Conservation (phyloP, 2,113 vertebrate genomes). For the Seriola rivoliana region DNA sequence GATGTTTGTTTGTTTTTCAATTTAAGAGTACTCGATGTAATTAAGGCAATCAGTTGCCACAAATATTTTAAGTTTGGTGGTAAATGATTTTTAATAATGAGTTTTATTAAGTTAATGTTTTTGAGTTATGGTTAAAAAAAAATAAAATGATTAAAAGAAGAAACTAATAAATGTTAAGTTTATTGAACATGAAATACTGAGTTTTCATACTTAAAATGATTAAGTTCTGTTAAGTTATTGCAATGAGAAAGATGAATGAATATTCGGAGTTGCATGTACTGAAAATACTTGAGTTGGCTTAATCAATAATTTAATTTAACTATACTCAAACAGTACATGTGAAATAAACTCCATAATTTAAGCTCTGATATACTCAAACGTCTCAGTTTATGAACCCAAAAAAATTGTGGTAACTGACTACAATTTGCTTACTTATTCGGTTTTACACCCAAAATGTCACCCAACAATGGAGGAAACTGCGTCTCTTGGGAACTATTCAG, state of each 20-base stretch:
- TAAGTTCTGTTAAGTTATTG: too few species aligned
- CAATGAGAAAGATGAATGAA: background rate
- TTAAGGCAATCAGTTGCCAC: background rate
- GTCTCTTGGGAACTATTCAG: constrained; percentile 10
- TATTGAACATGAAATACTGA: background rate
- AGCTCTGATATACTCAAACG: background rate
- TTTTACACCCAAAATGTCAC: background rate
- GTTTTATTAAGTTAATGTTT: background rate
- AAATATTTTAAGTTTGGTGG: background rate
- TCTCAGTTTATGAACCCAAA: background rate
- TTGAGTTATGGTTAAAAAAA: background rate
- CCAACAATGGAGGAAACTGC: background rate
- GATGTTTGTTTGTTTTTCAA: too few species aligned
- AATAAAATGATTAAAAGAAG: background rate
- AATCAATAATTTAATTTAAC: background rate
- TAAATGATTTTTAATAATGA: background rate
- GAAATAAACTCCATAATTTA: background rate
- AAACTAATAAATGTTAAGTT: background rate
- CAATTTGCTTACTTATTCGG: background rate
- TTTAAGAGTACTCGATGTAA: too few species aligned
- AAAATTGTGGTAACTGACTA: background rate
- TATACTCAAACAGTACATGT: background rate
- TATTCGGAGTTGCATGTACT: background rate
- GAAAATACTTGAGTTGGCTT: background rate
- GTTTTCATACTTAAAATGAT: background rate